Evolutionary conservation across 1,140 invertebrate genomes (phyloP).

Genomic region (Sesamia nonagrioides): DNA sequence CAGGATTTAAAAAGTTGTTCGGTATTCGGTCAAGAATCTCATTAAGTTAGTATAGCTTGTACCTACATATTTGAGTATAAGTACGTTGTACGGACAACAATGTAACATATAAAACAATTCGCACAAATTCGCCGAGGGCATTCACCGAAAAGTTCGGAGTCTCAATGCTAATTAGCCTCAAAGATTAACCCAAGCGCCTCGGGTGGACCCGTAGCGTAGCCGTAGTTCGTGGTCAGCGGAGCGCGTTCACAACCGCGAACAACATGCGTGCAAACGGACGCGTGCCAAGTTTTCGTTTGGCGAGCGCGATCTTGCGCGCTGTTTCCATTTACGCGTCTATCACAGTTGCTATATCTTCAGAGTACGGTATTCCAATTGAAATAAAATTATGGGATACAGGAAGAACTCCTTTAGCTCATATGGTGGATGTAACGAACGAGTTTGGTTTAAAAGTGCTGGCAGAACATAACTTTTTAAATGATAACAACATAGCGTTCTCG

Average conservation of each 20-base stretch:
- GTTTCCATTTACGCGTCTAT: slow-evolving; percentile 59
- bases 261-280: slow-evolving; percentile 73
- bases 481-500: slow-evolving; percentile 95
- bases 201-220: slow-evolving; percentile 51
- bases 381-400: slow-evolving; percentile 79
- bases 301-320: slow-evolving; percentile 49
- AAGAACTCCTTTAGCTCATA: slow-evolving; percentile 89
- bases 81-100: slow-evolving; percentile 48
- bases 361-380: slow-evolving; percentile 79
- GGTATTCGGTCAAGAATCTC: slow-evolving; percentile 45
- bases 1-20: neutral
- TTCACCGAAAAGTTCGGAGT: slow-evolving; percentile 73
- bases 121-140: slow-evolving; percentile 64
- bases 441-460: slow-evolving; percentile 91
- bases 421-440: slow-evolving; percentile 93
- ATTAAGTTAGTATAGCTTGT: neutral
- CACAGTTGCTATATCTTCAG: slow-evolving; percentile 46
- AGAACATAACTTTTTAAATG: slow-evolving; percentile 89
- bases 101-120: slow-evolving; percentile 50
- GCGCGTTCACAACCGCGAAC: slow-evolving; percentile 70
- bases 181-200: slow-evolving; percentile 65
- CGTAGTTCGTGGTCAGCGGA: slow-evolving; percentile 61
- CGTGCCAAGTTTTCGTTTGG: slow-evolving; percentile 51
- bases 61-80: neutral
- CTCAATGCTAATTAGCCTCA: slow-evolving; percentile 72